A percentile compares a stretch with the other conserved stretches of the same genome.
Evolutionary conservation across 2,113 vertebrate genomes (phyloP).

Genomic region (Burhinus oedicnemus): DNA sequence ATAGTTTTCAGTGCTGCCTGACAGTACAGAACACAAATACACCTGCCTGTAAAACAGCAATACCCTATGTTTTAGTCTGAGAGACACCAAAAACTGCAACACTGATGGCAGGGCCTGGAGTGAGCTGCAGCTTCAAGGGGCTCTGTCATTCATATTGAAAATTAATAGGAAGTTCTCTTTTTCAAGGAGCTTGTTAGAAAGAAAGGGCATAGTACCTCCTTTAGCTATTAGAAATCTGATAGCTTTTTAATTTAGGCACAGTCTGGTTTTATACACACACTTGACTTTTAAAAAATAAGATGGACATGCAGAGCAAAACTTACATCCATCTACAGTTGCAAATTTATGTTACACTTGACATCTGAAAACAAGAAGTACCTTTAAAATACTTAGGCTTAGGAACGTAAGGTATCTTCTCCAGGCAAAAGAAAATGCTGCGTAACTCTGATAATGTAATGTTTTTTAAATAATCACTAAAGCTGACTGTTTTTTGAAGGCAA

Average conservation of each 20-base stretch:
- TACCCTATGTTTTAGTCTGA: not conserved
- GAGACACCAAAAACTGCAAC: not conserved
- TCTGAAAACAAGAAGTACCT: not conserved
- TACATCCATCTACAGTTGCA: rapidly evolving
- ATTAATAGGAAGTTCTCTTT: not conserved
- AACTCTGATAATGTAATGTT: not conserved
- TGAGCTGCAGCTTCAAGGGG: not conserved
- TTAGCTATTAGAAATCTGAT: not conserved
- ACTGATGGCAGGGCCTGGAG: not conserved
- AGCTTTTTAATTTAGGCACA: not conserved
- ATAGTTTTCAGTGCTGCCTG: not conserved
- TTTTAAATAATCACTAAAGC: not conserved
- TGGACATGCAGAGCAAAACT: not conserved
- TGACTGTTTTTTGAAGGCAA: not conserved
- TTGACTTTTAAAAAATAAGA: not conserved
- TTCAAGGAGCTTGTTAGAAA: not conserved
- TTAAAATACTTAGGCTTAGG: not conserved
- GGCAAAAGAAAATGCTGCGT: not conserved
- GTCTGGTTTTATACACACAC: not conserved
- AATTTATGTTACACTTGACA: not conserved
- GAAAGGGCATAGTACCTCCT: not conserved
- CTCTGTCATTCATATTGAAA: not conserved
- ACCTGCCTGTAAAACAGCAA: not conserved
- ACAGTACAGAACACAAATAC: not conserved
- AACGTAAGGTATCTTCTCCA: not conserved